phyloP scores from a whole-genome alignment of 1,140 invertebrate species.

The Calephelis virginiensis region DNA sequence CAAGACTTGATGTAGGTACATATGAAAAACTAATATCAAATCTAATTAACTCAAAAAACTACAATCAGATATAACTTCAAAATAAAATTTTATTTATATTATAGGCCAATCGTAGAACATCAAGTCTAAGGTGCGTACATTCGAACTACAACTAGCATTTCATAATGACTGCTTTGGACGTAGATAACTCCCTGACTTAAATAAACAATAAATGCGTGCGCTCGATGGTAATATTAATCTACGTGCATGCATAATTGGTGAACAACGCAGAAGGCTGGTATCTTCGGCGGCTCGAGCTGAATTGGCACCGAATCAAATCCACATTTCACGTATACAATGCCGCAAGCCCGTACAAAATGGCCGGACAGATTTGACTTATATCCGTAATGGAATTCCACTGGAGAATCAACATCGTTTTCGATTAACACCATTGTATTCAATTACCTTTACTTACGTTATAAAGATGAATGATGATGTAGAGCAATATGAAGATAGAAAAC shows the following conservation, averaged over 20 bases:
- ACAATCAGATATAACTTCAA: no score
- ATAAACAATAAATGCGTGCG: neutral
- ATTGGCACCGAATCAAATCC: slow-evolving; percentile 6
- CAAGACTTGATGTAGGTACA: no score
- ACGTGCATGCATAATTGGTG: neutral
- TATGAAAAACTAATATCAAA: no score
- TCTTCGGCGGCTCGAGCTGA: neutral
- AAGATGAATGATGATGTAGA: no score
- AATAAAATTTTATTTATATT: no score
- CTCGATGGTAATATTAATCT: neutral
- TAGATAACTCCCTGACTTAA: no score
- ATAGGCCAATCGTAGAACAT: no score
- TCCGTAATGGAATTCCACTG: neutral
- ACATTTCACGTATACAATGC: slow-evolving; percentile 10
- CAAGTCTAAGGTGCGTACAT: no score
- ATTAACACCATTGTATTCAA: neutral
- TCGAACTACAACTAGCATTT: no score
- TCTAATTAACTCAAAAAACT: no score
- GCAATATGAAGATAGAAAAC: no score
- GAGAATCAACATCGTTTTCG: neutral
- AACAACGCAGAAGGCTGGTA: neutral
- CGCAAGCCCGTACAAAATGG: neutral
- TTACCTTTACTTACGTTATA: neutral
- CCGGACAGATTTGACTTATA: slow-evolving; percentile 3
- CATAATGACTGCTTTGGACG: no score